Evolutionary conservation across 1,140 invertebrate species (phyloP), one percentile per base, ranked within the genome.

Genomic region (Apis dorsata): DNA sequence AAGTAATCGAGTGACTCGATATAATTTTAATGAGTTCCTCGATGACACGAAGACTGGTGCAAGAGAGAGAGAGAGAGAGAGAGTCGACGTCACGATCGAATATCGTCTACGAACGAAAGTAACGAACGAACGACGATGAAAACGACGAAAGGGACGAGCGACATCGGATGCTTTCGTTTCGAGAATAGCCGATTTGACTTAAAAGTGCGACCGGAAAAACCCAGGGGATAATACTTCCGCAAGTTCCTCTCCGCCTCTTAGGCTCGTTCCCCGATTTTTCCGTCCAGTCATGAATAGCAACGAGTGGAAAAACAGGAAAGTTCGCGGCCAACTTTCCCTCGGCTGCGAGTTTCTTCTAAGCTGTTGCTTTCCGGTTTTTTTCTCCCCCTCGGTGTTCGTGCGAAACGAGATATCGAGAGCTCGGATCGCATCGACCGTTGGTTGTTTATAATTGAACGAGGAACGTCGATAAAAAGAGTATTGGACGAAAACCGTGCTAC

Each of bases 291-390:
- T 91, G 91, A 91, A 91, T 91, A 91, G 90, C 91, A 91, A 91
- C 91, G 90, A 91, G 89, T 88, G 86, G 89, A 90, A 90, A 91
- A 91, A 91, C 88, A 91, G 84, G 86, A 91, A 91, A 91, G 85
- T 91, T 91, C 78, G 82, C 66, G 77, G 74, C 84, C 87, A 88
- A 84, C 86, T 88, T 88, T 88, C 79, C 57, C 68, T 75, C 62
- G 15, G n/a, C 13, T n/a, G 51, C 66, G 81, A 87, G 76, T 85
- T 85, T 86, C 84, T 86, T 86, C 74, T 34, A 53, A 77, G 72
- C 76, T 44, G 66, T 63, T 83, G 76, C 73, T 87, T 84, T n/a
- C 72, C 53, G 49, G 24, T 34, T 77, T 3, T 7, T 21, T 2
- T 81, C 60, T 82, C 57, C 63, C 17, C n/a, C 21, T 75, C 66